phyloP scores from a whole-genome alignment of 2,113 vertebrate genomes.

The Equus quagga region DNA sequence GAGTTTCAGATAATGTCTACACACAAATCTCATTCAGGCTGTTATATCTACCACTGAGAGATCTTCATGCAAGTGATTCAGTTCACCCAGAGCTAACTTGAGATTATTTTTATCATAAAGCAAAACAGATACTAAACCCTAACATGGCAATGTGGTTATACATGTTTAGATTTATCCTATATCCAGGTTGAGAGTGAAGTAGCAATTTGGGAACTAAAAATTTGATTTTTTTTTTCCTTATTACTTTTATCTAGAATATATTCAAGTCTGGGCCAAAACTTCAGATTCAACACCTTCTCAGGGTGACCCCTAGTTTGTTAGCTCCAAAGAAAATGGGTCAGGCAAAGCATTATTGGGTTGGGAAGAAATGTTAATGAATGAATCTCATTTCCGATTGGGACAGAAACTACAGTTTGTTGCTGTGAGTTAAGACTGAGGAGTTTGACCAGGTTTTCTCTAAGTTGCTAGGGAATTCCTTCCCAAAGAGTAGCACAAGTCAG shows the following conservation, averaged over 20 bases:
- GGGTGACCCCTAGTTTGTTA: background rate
- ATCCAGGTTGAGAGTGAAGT: background rate
- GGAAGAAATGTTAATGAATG: background rate
- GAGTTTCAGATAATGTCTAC: background rate
- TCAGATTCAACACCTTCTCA: background rate
- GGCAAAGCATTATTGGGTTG: background rate
- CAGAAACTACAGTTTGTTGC: background rate
- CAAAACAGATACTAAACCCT: constrained; percentile 45
- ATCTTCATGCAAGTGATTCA: background rate
- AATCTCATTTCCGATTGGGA: background rate
- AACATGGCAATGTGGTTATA: background rate
- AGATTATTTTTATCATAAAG: constrained; percentile 50
- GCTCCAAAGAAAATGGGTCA: background rate
- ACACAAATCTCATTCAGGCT: background rate
- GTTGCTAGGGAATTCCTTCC: background rate
- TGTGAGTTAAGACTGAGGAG: background rate
- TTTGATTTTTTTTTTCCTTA: no score
- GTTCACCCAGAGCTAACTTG: background rate
- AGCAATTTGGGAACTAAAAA: constrained; percentile 28
- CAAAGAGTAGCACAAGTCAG: background rate
- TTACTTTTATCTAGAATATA: background rate
- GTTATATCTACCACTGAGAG: background rate
- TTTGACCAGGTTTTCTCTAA: background rate
- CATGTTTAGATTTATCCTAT: background rate
- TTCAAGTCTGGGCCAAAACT: background rate